Conservation (phyloP, 1,140 invertebrate genomes). For the Brachionus rubens region DNA sequence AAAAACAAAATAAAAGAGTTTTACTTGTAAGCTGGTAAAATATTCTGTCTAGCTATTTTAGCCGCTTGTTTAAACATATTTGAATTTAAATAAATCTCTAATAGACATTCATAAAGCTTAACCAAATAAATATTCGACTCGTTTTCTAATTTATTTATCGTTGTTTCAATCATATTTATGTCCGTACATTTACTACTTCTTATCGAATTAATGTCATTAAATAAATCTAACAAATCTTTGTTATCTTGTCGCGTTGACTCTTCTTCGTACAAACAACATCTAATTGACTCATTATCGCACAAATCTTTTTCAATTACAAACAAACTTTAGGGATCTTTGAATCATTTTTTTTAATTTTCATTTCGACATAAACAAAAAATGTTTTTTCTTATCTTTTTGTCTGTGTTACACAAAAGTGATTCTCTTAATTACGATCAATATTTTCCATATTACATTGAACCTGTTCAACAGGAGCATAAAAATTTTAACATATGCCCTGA, state of each 20-base stretch:
- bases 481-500: constrained; percentile 31
- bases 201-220: constrained; percentile 24
- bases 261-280: constrained; percentile 26
- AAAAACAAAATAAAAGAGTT: not conserved
- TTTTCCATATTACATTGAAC: constrained; percentile 26
- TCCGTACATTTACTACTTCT: not conserved
- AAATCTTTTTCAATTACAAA: constrained; percentile 16
- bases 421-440: not conserved
- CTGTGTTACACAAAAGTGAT: no score
- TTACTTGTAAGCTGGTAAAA: constrained; percentile 37
- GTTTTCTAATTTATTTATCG: constrained; percentile 14
- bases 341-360: not conserved
- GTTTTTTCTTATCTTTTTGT: no score
- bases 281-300: constrained; percentile 35
- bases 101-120: not conserved
- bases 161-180: not conserved
- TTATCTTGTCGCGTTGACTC: constrained; percentile 2
- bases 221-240: constrained; percentile 23
- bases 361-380: no score
- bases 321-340: not conserved
- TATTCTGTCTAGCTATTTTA: not conserved
- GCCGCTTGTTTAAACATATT: not conserved
- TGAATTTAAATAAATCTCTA: not conserved
- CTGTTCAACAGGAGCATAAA: not conserved
- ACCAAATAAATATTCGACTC: constrained; percentile 4